Conservation (phyloP, 2,113 vertebrate species). For the Hydropotes inermis region DNA sequence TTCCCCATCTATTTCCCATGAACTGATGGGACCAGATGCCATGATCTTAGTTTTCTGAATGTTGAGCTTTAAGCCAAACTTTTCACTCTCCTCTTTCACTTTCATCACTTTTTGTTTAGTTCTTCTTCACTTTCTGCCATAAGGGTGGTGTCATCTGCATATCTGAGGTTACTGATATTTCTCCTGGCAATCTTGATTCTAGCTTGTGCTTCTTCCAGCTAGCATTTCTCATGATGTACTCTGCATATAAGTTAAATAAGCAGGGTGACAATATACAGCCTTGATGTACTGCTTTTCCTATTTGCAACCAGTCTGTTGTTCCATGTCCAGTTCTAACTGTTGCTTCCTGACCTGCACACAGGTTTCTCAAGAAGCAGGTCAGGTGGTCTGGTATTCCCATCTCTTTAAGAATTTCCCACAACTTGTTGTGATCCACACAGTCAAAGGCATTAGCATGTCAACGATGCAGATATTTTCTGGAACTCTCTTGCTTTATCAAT, state of each 20-base stretch:
- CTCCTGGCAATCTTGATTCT: neutral
- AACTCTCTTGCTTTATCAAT: neutral
- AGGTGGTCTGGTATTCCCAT: neutral
- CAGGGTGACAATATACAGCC: neutral
- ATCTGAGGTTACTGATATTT: neutral
- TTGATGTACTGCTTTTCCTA: neutral
- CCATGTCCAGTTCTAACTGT: neutral
- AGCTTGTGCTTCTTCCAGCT: neutral
- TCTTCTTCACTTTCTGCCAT: neutral
- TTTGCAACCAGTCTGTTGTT: neutral
- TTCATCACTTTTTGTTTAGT: neutral
- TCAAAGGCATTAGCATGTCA: neutral
- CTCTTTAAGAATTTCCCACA: neutral
- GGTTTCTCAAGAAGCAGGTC: neutral
- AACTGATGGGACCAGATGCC: neutral
- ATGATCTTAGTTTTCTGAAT: neutral
- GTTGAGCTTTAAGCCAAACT: neutral
- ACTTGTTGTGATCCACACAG: neutral
- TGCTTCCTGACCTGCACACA: neutral
- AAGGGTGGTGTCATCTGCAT: neutral
- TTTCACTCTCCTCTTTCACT: neutral
- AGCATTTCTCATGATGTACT: neutral
- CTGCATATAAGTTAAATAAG: neutral
- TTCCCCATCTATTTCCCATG: too few species aligned
- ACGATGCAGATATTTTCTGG: neutral